These are phyloP conservation scores for Melikaiella ostensackeni DNA, from an alignment of 2,888 invertebrate genomes.

Conservation along the genomic window DNA sequence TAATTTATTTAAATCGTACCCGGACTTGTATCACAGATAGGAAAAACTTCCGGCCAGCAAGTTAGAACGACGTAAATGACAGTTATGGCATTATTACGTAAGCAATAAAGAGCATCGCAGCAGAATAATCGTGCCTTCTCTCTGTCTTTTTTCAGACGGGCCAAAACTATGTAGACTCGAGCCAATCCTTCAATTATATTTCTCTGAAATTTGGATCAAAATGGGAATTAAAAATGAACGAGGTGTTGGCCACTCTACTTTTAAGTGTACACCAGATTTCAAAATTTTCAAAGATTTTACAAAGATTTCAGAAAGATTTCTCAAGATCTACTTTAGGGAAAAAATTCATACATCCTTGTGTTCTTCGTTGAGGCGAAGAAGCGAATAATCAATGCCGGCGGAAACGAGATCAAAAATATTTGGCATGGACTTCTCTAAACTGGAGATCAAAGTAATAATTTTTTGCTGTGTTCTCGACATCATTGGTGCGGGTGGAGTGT, in stretches of 20 bases:
- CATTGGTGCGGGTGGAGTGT: constrained; percentile 77
- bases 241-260: not conserved
- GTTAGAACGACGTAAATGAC: constrained; percentile 74
- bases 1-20: constrained; percentile 57
- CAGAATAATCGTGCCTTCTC: constrained; percentile 76
- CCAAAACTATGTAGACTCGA: constrained; percentile 63
- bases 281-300: too few species aligned
- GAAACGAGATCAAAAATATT: constrained; percentile 59
- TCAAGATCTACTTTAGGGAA: too few species aligned
- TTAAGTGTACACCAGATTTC: too few species aligned
- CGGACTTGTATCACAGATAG: constrained; percentile 63
- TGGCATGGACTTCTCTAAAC: constrained; percentile 68
- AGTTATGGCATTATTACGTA: constrained; percentile 71
- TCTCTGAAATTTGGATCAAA: constrained; percentile 51
- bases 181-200: constrained; percentile 57
- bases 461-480: constrained; percentile 76
- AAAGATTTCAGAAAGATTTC: too few species aligned
- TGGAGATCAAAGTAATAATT: constrained; percentile 72
- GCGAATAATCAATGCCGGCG: constrained; percentile 63
- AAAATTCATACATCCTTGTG: constrained; percentile 48
- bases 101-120: constrained; percentile 77
- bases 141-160: constrained; percentile 73
- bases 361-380: constrained; percentile 59
- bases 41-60: constrained; percentile 78
- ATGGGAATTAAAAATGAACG: constrained; percentile 19